Percentiles rank a stretch among this genome's conserved stretches.
These are phyloP conservation scores for Nephila pilipes DNA, from an alignment of 1,140 invertebrate genomes.

Conservation along the genomic window DNA sequence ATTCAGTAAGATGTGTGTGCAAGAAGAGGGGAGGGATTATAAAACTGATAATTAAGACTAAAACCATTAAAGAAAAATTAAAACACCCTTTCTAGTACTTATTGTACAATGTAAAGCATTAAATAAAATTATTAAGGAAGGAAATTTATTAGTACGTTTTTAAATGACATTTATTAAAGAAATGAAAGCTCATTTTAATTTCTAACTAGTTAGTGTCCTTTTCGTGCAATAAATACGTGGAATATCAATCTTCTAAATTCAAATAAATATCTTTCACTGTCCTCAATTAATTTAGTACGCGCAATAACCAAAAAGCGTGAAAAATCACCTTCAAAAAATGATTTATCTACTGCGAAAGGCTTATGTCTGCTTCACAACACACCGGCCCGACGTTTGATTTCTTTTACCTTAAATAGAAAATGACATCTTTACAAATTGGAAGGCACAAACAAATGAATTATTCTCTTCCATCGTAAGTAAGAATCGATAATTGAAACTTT, in stretches of 20 bases:
- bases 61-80: no score
- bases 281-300: neutral
- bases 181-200: neutral
- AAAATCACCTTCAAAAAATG: neutral
- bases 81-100: no score
- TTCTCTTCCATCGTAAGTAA: conserved; percentile 16
- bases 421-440: conserved; percentile 6
- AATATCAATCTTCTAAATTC: neutral
- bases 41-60: no score
- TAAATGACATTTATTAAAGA: no score
- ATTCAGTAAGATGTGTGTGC: no score
- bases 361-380: neutral
- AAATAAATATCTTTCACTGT: neutral
- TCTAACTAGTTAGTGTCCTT: neutral
- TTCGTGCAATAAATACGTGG: neutral
- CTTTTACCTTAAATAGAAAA: conserved; percentile 12
- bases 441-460: conserved; percentile 32
- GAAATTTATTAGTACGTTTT: no score
- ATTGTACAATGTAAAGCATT: no score
- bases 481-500: conserved; percentile 39
- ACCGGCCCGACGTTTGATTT: neutral
- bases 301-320: neutral
- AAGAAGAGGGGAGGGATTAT: no score
- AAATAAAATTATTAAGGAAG: no score
- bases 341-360: neutral